Evolutionary conservation across 2,888 invertebrate species (phyloP), one percentile per base, ranked within the genome.

Genomic region (Plebejus anna): DNA sequence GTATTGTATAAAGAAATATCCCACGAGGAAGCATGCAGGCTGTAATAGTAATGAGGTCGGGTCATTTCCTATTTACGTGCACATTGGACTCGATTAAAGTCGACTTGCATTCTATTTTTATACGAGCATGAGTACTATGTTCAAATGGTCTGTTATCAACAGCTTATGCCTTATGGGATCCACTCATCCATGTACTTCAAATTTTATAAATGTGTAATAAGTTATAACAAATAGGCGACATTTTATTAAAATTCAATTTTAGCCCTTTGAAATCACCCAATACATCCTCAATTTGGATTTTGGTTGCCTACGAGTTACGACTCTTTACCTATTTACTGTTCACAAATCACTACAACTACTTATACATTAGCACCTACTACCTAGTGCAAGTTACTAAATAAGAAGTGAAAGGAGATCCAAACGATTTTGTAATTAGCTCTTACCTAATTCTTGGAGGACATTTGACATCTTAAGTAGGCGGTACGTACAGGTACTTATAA

Each of bases 31-130:
- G 28, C 73, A 28, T 16, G 47, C 47, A 22, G 28, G 16, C 5
- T 36, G 66, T 66, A 66, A 66, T 66, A 66, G 66, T 55, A 73
- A 73, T 73, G 32, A 73, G 73, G 73, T 73, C 73, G 73, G 73
- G 73, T 73, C 73, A 32, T 73, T 73, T 73, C 73, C 73, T 73
- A 73, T 73, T 73, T 73, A 73, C 13, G 73, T 73, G 22, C 55
- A 55, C 73, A 51, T 73, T 73, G 73, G 47, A 51, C 73, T 55
- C 22, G 28, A 73, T 73, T 51, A 73, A 73, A 73, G 51, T 51
- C 16, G 55, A 73, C 28, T 22, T 73, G 73, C 73, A 73, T 73
- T 73, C 73, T 73, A 73, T 73, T 73, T 73, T 73, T 51, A 73
- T 55, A 73, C 73, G 16, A 66, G 66, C 72, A 1, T 47, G 28